Conservation (phyloP, 1,140 invertebrate genomes). For the Dendrolimus punctatus region DNA sequence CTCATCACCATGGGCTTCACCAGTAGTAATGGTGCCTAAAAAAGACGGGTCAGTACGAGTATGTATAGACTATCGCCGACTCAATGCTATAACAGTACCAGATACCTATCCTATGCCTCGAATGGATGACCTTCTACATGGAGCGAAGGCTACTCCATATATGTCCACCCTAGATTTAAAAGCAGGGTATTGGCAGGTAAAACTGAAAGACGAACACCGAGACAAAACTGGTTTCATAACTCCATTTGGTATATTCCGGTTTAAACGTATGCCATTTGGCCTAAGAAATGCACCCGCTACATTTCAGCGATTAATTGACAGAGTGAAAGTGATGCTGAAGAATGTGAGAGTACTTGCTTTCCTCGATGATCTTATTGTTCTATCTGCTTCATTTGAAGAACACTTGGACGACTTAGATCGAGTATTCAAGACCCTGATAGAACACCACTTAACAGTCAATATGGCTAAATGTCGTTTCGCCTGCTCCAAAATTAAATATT, state of each 20-base stretch:
- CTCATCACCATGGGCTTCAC: slow-evolving; percentile 19
- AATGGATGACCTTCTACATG: too few species aligned
- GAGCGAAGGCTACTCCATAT: too few species aligned
- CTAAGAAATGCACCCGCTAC: slow-evolving; percentile 11
- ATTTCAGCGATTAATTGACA: slow-evolving; percentile 13
- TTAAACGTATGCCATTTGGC: too few species aligned
- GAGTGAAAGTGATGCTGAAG: not conserved
- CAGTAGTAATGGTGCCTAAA: slow-evolving; percentile 19
- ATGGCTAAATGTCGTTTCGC: slow-evolving; percentile 12
- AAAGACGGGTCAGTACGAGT: slow-evolving; percentile 7
- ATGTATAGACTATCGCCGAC: slow-evolving; percentile 19
- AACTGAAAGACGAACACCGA: too few species aligned
- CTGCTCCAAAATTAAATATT: slow-evolving; percentile 10
- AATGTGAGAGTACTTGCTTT: slow-evolving; percentile 13
- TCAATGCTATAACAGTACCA: too few species aligned
- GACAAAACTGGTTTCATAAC: too few species aligned
- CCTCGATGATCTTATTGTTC: slow-evolving; percentile 20
- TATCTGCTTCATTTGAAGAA: slow-evolving; percentile 10
- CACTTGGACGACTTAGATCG: slow-evolving; percentile 9
- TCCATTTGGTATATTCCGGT: too few species aligned
- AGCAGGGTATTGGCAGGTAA: too few species aligned
- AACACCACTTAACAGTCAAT: slow-evolving; percentile 9
- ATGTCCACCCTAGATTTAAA: too few species aligned
- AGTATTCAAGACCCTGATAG: slow-evolving; percentile 3
- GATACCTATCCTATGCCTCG: too few species aligned